Percentiles rank a stretch among this genome's conserved stretches.
Evolutionary conservation across 2,113 vertebrate species (phyloP).

Genomic region (Ornithorhynchus anatinus): DNA sequence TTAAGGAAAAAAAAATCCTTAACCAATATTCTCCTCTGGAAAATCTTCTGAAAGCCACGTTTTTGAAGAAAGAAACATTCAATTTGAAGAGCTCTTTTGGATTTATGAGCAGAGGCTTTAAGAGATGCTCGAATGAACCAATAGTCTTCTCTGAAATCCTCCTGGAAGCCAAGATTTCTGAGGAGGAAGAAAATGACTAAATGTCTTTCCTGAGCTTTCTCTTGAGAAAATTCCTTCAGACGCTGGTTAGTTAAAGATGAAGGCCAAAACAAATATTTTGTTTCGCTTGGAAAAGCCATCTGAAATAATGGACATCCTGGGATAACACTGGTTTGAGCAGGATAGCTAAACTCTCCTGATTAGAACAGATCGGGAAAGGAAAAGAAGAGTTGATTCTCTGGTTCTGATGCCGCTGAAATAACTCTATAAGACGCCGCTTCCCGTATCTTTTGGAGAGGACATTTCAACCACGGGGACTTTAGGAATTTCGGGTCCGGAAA

Average conservation of each 20-base stretch:
- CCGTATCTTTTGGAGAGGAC: too few relatives aligned
- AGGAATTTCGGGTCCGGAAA: too few relatives aligned
- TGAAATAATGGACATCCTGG: not conserved
- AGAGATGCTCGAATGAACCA: slow-evolving; percentile 40
- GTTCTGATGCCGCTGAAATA: too few relatives aligned
- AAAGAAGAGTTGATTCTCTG: too few relatives aligned
- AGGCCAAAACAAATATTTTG: not conserved
- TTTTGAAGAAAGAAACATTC: not conserved
- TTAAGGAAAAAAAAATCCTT: not conserved
- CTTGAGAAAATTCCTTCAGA: slow-evolving; percentile 28
- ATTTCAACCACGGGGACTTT: too few relatives aligned
- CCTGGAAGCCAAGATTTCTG: slow-evolving; percentile 19
- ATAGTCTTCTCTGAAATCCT: not conserved
- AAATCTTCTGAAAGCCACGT: not conserved
- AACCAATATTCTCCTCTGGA: slow-evolving; percentile 21
- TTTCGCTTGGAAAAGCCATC: not conserved
- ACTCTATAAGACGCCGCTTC: too few relatives aligned
- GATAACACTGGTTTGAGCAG: not conserved
- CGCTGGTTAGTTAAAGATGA: slow-evolving; percentile 11
- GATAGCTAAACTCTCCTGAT: too few relatives aligned
- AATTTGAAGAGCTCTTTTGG: not conserved
- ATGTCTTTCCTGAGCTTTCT: slow-evolving; percentile 33
- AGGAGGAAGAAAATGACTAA: slow-evolving; percentile 6
- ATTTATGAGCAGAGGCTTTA: slow-evolving; percentile 15
- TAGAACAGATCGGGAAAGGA: too few relatives aligned